A percentile compares a stretch with the other conserved stretches of the same genome.
Evolutionary conservation across 1,140 invertebrate genomes (phyloP).

Genomic region (Drosophila truncata): DNA sequence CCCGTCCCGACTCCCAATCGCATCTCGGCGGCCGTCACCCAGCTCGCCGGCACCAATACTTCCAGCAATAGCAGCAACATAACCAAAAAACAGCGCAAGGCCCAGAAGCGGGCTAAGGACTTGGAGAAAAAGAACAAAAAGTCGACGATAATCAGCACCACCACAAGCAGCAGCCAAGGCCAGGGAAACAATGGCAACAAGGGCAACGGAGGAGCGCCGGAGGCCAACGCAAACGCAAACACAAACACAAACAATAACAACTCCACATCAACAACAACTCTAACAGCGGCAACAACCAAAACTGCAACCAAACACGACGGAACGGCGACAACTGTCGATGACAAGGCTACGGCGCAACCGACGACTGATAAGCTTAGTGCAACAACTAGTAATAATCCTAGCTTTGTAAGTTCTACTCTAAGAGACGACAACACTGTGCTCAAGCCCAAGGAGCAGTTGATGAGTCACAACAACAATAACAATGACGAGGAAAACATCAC

Average conservation of each 20-base stretch:
- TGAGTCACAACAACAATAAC: slow-evolving; percentile 41
- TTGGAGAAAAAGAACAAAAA: slow-evolving; percentile 70
- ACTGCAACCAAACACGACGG: slow-evolving; percentile 42
- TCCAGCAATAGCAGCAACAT: slow-evolving; percentile 34
- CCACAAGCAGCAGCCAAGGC: slow-evolving; percentile 9
- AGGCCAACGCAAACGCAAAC: slow-evolving; percentile 13
- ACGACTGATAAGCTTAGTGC: slow-evolving; percentile 81
- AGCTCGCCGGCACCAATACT: slow-evolving; percentile 26
- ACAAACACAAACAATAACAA: slow-evolving; percentile 8
- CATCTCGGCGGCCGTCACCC: slow-evolving; percentile 30
- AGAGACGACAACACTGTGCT: slow-evolving; percentile 63
- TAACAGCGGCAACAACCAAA: slow-evolving; percentile 23
- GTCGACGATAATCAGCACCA: slow-evolving; percentile 28
- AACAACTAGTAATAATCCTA: slow-evolving; percentile 82
- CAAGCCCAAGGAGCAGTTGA: slow-evolving; percentile 44
- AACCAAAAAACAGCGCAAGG: slow-evolving; percentile 55
- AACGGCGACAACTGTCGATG: slow-evolving; percentile 41
- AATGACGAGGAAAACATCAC: slow-evolving; percentile 25
- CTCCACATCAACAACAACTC: slow-evolving; percentile 20
- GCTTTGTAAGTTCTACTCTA: slow-evolving; percentile 72
- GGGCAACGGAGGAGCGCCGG: slow-evolving; percentile 10
- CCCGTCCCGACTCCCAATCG: neutral
- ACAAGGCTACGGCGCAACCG: slow-evolving; percentile 46
- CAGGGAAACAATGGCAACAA: slow-evolving; percentile 37
- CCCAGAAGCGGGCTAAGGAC: slow-evolving; percentile 63